A percentile compares a stretch with the other conserved stretches of the same genome.
These are phyloP conservation scores for Psittacus erithacus DNA, from an alignment of 2,113 vertebrate species.

Conservation along the genomic window DNA sequence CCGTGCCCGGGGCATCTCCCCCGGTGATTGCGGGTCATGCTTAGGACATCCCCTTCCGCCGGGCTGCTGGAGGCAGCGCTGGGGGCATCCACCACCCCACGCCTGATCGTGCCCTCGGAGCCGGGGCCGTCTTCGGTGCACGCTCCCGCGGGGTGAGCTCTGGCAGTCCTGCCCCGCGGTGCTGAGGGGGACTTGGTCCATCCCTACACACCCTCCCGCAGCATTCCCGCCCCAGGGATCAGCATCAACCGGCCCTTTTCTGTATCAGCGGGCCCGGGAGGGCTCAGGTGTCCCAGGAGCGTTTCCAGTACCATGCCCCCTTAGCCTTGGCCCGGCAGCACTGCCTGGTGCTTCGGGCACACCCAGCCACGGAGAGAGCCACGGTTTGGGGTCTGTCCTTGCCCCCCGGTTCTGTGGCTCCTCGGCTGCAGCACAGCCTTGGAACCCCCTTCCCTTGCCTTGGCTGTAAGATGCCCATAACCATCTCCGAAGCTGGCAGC, in stretches of 20 bases:
- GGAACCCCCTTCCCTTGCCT: neutral
- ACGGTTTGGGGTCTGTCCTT: neutral
- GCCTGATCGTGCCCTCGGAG: neutral
- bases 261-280: neutral
- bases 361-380: no score
- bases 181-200: neutral
- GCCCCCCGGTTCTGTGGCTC: neutral
- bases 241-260: neutral
- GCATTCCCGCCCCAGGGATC: neutral
- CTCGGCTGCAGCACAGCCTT: accelerated
- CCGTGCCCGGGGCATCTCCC: neutral
- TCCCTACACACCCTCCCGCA: neutral
- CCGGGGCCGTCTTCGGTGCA: neutral
- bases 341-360: accelerated
- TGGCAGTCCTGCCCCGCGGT: neutral
- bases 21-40: accelerated
- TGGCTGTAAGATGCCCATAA: neutral
- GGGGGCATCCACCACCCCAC: neutral
- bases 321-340: neutral
- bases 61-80: neutral
- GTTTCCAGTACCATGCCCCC: neutral
- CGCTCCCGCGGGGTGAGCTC: neutral
- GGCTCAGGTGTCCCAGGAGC: neutral
- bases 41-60: neutral
- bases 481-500: neutral